Conservation (phyloP, 2,888 invertebrate genomes). For the Lagria hirta region DNA sequence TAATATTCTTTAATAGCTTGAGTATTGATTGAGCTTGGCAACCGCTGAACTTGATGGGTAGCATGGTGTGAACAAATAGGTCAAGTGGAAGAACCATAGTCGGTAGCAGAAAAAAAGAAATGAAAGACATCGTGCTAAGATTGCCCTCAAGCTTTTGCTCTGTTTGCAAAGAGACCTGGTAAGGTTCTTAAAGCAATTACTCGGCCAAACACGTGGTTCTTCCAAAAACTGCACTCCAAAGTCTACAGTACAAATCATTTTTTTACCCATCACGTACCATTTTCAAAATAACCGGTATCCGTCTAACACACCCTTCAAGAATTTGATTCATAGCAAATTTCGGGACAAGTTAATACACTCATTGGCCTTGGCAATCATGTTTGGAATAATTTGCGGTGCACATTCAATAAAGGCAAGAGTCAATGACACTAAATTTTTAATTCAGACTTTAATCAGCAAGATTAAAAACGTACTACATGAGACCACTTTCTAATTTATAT, state of each 20-base stretch:
- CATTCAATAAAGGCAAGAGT: slow-evolving; percentile 14
- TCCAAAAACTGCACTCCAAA: slow-evolving; percentile 11
- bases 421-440: slow-evolving; percentile 17
- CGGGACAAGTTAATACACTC: slow-evolving; percentile 7
- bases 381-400: slow-evolving; percentile 9
- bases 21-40: no score
- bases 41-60: no score
- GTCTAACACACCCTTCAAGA: slow-evolving; percentile 6
- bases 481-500: slow-evolving; percentile 7
- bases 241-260: not conserved
- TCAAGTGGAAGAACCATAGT: slow-evolving; percentile 6
- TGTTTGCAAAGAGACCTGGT: no score
- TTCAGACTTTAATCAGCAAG: slow-evolving; percentile 2
- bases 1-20: no score
- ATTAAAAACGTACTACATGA: not conserved
- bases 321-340: slow-evolving; percentile 4
- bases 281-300: slow-evolving; percentile 1
- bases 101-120: slow-evolving; percentile 11
- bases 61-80: slow-evolving; percentile 6
- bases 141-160: slow-evolving; percentile 13
- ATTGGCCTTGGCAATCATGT: slow-evolving; percentile 15
- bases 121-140: slow-evolving; percentile 5
- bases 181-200: slow-evolving; percentile 12
- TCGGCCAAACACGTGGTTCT: slow-evolving; percentile 22
- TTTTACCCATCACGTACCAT: slow-evolving; percentile 14